Evolutionary conservation across 2,113 vertebrate genomes (phyloP), one percentile per base, ranked within the genome.

Genomic region (Oophaga pumilio): DNA sequence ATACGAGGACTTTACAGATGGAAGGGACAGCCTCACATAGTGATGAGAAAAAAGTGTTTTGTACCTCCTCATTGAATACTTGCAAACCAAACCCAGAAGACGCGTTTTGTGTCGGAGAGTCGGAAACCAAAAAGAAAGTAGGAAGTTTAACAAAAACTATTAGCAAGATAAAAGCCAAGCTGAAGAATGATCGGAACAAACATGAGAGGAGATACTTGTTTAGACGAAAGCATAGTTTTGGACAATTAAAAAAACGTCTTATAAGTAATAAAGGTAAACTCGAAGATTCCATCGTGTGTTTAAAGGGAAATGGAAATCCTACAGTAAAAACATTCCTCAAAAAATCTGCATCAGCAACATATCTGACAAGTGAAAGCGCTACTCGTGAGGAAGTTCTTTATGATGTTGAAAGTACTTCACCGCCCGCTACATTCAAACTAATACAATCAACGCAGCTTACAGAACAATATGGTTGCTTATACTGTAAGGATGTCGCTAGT

Each of bases 211-310:
- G n/a, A 0, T 0, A 89, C 56, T 76, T 91, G 2, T 92, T 95
- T 88, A 92, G 91, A 14, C 89, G 91, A 26, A 88, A 89, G 89
- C 89, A 28, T 89, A 91, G 77, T 93, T 93, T 64, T 77, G 92
- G 90, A 12, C 94, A 95, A 76, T 88, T 93, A 60, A 95, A 92
- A 91, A 95, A 90, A 91, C 94, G 0, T 28, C 82, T 94, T 26
- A 84, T 94, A 26, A 90, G n/a, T 87, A 95, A 92, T 89, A 93
- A 90, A 90, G 89, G 88, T 68, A 87, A 89, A 59, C 88, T 24
- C 84, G 91, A 94, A 84, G 89, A 89, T 86, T 89, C 0, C 66
- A 87, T 83, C 83, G 53, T 68, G 6, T 52, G 20, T 0, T 0
- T 85, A 78, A 92, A 91, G 52, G 78, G 12, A 43, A 2, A 69